phyloP scores from a whole-genome alignment of 2,888 invertebrate genomes.

The Neoscelio sp. region DNA sequence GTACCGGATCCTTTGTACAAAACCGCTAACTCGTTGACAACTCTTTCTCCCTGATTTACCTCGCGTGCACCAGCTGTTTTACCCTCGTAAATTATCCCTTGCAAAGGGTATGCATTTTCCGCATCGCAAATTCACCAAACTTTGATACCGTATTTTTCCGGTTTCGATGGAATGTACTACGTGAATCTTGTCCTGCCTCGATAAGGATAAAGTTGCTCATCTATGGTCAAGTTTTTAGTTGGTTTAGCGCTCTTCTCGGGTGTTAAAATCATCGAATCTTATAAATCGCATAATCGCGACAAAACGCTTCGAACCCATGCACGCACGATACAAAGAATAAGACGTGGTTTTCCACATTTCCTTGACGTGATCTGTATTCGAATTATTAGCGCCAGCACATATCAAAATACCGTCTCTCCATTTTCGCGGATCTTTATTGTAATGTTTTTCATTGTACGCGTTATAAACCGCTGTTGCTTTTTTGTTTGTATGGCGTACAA shows the following conservation, averaged over 20 bases:
- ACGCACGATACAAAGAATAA: slow-evolving; percentile 61
- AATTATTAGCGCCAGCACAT: slow-evolving; percentile 59
- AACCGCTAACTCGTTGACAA: slow-evolving; percentile 72
- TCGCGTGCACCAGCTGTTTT: slow-evolving; percentile 6
- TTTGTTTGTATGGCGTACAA: not conserved
- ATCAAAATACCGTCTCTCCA: slow-evolving; percentile 41
- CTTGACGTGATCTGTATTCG: slow-evolving; percentile 66
- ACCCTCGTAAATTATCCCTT: slow-evolving; percentile 49
- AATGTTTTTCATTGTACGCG: not conserved
- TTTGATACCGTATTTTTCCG: slow-evolving; percentile 41
- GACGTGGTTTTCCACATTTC: slow-evolving; percentile 62
- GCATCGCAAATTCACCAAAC: slow-evolving; percentile 74
- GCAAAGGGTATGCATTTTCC: slow-evolving; percentile 71
- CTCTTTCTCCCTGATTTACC: slow-evolving; percentile 71
- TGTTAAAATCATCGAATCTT: slow-evolving; percentile 72
- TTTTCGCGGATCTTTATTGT: not conserved
- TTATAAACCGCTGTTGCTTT: not conserved
- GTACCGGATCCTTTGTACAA: slow-evolving; percentile 71
- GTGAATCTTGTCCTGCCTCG: slow-evolving; percentile 73
- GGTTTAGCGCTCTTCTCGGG: slow-evolving; percentile 66
- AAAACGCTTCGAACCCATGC: slow-evolving; percentile 54
- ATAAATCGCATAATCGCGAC: slow-evolving; percentile 44
- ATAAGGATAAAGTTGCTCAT: slow-evolving; percentile 75
- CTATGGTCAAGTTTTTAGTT: slow-evolving; percentile 73
- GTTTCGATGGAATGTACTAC: slow-evolving; percentile 71